Conservation (phyloP, 2,888 invertebrate species). For the Xylocampa areola region DNA sequence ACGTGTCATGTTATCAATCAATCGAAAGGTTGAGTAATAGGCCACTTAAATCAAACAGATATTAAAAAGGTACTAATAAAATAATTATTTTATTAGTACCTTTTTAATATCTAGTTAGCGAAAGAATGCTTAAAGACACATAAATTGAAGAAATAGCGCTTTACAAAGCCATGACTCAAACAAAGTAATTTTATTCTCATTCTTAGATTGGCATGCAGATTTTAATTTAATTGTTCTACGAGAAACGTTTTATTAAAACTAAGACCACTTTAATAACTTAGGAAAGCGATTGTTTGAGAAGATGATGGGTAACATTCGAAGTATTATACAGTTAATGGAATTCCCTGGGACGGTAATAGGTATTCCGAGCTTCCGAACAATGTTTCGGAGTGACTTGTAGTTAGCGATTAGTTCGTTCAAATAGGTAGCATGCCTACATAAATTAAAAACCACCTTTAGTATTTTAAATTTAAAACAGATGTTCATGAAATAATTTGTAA, state of each 20-base stretch:
- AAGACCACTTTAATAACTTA: constrained; percentile 13
- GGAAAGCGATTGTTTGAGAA: constrained; percentile 21
- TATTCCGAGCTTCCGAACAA: not conserved
- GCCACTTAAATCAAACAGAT: too few species aligned
- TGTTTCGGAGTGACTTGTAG: not conserved
- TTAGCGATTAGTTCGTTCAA: not conserved
- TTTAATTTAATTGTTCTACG: constrained; percentile 21
- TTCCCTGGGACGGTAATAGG: constrained; percentile 14
- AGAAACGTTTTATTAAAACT: constrained; percentile 33
- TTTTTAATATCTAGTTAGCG: too few species aligned
- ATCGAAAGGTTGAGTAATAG: too few species aligned
- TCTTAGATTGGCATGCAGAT: constrained; percentile 17
- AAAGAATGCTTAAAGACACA: too few species aligned
- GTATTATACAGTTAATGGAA: constrained; percentile 9
- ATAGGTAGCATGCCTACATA: too few species aligned
- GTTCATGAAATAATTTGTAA: too few species aligned
- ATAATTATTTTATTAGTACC: too few species aligned
- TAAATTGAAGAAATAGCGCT: not conserved
- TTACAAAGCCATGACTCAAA: not conserved
- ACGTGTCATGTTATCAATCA: too few species aligned
- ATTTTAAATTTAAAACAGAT: too few species aligned
- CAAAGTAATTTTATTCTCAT: constrained; percentile 12
- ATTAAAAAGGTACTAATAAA: too few species aligned
- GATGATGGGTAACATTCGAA: constrained; percentile 7
- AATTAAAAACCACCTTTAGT: too few species aligned